phyloP scores from a whole-genome alignment of 2,113 vertebrate species.

The Electrona antarctica region DNA sequence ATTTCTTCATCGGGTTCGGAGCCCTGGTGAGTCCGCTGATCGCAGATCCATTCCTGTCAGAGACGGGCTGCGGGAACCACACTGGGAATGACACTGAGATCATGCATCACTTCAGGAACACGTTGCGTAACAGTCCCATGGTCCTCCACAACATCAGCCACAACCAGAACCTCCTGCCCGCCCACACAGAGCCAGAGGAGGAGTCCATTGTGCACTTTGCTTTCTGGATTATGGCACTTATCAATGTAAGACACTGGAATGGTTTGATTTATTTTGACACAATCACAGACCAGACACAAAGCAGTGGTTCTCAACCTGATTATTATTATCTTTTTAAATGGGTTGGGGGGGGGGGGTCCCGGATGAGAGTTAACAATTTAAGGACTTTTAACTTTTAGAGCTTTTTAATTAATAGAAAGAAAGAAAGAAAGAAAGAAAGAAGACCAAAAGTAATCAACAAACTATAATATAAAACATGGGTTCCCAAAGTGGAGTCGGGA shows the following conservation, averaged over 20 bases:
- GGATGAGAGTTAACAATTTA: too few relatives aligned
- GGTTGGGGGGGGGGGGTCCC: too few relatives aligned
- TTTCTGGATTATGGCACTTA: slow-evolving; percentile 98
- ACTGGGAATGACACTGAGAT: slow-evolving; percentile 80
- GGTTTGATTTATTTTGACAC: too few relatives aligned
- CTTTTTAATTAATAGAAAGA: too few relatives aligned
- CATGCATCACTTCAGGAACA: slow-evolving; percentile 84
- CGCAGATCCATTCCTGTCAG: slow-evolving; percentile 94
- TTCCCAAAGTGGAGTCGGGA: too few relatives aligned
- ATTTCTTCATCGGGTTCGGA: slow-evolving; percentile 96
- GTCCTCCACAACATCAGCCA: slow-evolving; percentile 77
- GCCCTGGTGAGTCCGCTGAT: slow-evolving; percentile 94
- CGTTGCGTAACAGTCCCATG: slow-evolving; percentile 79
- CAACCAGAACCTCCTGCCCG: slow-evolving; percentile 44
- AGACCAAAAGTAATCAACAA: too few relatives aligned
- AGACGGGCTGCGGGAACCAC: slow-evolving; percentile 85
- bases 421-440: too few relatives aligned
- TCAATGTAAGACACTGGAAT: slow-evolving; percentile 84
- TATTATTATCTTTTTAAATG: too few relatives aligned
- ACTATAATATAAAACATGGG: too few relatives aligned
- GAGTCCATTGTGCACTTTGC: slow-evolving; percentile 87
- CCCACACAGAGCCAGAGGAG: slow-evolving; percentile 60
- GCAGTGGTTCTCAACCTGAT: neutral
- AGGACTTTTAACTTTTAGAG: too few relatives aligned
- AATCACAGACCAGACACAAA: too few relatives aligned